Evolutionary conservation across 2,888 invertebrate species (phyloP).

Genomic region (Amphipyra berbera): DNA sequence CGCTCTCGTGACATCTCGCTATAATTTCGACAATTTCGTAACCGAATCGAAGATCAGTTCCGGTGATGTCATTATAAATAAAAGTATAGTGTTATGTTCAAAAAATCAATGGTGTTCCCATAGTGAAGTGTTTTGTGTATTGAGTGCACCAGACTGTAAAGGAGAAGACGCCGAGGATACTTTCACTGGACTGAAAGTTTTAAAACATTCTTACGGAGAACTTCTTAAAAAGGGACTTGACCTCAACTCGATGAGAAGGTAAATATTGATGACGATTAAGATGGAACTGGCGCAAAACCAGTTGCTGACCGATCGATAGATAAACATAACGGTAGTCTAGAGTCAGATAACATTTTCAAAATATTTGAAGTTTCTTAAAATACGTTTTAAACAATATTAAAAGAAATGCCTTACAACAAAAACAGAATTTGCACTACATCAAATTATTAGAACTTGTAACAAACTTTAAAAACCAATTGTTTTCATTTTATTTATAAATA

Average conservation of each 20-base stretch:
- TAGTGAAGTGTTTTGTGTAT: constrained; percentile 70
- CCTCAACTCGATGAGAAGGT: constrained; percentile 75
- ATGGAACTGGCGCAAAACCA: constrained; percentile 30
- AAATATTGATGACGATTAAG: constrained; percentile 61
- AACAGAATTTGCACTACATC: no score
- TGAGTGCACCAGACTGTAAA: constrained; percentile 71
- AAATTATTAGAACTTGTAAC: no score
- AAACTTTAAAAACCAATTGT: no score
- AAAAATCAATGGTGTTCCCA: constrained; percentile 67
- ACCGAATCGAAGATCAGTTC: constrained; percentile 68
- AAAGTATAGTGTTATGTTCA: constrained; percentile 57
- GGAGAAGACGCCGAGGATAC: constrained; percentile 86
- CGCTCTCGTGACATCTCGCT: constrained; percentile 70
- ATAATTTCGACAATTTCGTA: constrained; percentile 71
- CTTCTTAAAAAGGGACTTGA: constrained; percentile 78
- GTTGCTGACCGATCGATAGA: constrained; percentile 41
- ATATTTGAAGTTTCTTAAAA: constrained; percentile 2
- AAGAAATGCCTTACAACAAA: no score
- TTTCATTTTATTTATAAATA: no score
- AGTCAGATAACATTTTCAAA: constrained; percentile 23
- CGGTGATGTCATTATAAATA: constrained; percentile 72
- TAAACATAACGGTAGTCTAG: constrained; percentile 51
- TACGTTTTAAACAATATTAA: background rate
- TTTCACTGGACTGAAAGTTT: constrained; percentile 90
- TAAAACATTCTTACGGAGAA: constrained; percentile 85